Percentiles rank a stretch among this genome's conserved stretches.
Conservation (phyloP, 2,888 invertebrate genomes). For the Drosophila anomalipes region DNA sequence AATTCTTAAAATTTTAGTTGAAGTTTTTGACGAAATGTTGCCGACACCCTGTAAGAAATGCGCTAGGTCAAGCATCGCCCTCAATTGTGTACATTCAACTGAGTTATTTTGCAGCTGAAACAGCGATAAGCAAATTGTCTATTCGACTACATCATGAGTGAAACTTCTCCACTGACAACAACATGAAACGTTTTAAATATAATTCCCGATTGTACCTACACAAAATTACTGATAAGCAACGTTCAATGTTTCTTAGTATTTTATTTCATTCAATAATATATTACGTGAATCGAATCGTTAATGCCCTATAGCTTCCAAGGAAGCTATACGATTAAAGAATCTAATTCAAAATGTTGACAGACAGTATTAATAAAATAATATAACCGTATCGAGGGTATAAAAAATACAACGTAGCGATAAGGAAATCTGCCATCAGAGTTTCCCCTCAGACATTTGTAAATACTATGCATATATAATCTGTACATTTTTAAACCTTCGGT, state of each 20-base stretch:
- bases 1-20: neutral
- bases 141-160: neutral
- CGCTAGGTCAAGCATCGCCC: constrained; percentile 13
- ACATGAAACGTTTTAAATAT: neutral
- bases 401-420: constrained; percentile 11
- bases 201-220: constrained; percentile 21
- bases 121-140: constrained; percentile 19
- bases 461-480: constrained; percentile 2
- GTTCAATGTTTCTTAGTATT: too few relatives aligned
- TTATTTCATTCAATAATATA: too few relatives aligned
- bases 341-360: neutral
- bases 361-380: neutral
- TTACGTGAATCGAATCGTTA: neutral
- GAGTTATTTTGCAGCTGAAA: constrained; percentile 12
- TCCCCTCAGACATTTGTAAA: constrained; percentile 7
- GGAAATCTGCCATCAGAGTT: neutral
- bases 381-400: neutral
- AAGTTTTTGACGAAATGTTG: neutral
- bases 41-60: constrained; percentile 1
- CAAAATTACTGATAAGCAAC: neutral
- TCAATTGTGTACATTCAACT: neutral
- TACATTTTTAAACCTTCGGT: neutral
- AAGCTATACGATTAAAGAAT: neutral
- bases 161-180: constrained; percentile 2
- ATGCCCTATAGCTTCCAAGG: neutral